These are phyloP conservation scores for Rhagophthalmus giganteus DNA, from an alignment of 2,888 invertebrate genomes.

Conservation along the genomic window DNA sequence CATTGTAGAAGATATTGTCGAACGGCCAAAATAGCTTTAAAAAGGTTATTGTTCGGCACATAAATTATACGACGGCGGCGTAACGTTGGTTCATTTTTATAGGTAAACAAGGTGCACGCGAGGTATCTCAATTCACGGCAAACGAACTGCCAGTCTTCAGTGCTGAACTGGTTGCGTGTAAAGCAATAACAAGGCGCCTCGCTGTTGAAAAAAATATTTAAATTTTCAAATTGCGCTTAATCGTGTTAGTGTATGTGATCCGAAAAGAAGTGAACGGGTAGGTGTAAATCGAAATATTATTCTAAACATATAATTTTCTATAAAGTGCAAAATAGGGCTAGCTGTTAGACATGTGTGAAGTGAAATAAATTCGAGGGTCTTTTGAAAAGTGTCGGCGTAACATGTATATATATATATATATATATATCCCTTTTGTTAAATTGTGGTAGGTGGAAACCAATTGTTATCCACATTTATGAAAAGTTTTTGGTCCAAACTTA, in stretches of 20 bases:
- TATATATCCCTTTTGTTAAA: slow-evolving; percentile 23
- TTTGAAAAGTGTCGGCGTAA: slow-evolving; percentile 27
- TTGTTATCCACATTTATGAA: slow-evolving; percentile 23
- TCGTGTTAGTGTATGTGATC: slow-evolving; percentile 4
- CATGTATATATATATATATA: too few species aligned
- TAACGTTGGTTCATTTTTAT: slow-evolving; percentile 27
- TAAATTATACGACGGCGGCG: slow-evolving; percentile 5
- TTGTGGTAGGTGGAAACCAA: slow-evolving; percentile 23
- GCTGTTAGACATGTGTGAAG: slow-evolving; percentile 11
- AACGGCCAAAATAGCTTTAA: background rate
- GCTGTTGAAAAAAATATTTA: slow-evolving; percentile 34
- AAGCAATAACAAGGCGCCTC: slow-evolving; percentile 48
- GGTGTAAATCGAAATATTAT: background rate
- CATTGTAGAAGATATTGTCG: background rate
- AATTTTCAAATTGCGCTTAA: slow-evolving; percentile 1
- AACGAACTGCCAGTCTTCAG: slow-evolving; percentile 41
- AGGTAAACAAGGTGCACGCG: slow-evolving; percentile 30
- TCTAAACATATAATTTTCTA: slow-evolving; percentile 3
- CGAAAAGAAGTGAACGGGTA: background rate
- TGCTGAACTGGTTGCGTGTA: slow-evolving; percentile 48
- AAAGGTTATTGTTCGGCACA: background rate
- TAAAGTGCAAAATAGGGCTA: slow-evolving; percentile 8
- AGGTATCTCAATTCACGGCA: slow-evolving; percentile 34
- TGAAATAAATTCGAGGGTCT: slow-evolving; percentile 20
- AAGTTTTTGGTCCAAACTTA: slow-evolving; percentile 18